These are phyloP conservation scores for Metopia argyrocephala DNA, from an alignment of 2,888 invertebrate genomes.

Conservation along the genomic window DNA sequence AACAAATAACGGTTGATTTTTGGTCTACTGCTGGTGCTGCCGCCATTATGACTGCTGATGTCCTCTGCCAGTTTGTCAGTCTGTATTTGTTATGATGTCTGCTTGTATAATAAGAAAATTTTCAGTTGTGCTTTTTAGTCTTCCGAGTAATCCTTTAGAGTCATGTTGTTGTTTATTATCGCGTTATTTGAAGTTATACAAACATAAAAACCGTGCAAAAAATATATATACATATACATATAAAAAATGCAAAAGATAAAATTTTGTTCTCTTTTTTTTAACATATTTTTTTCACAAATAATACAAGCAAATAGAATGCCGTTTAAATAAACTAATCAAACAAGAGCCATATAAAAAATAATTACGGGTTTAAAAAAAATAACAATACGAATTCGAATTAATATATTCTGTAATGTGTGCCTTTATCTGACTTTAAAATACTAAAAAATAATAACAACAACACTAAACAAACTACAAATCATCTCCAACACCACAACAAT, in stretches of 20 bases:
- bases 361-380: slow-evolving; percentile 8
- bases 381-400: too few relatives aligned
- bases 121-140: slow-evolving; percentile 68
- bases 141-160: slow-evolving; percentile 75
- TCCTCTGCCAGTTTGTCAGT: neutral
- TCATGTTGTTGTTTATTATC: slow-evolving; percentile 70
- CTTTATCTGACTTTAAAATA: slow-evolving; percentile 49
- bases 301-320: neutral
- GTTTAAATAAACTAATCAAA: neutral
- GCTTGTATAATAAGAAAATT: slow-evolving; percentile 57
- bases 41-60: neutral
- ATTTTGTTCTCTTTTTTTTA: neutral
- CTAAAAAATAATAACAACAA: neutral
- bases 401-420: slow-evolving; percentile 57
- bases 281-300: neutral
- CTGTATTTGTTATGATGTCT: slow-evolving; percentile 14
- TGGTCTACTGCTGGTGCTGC: neutral
- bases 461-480: slow-evolving; percentile 11
- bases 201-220: slow-evolving; percentile 56
- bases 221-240: neutral
- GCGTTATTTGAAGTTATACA: slow-evolving; percentile 65
- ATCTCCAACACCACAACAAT: slow-evolving; percentile 18
- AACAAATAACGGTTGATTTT: neutral
- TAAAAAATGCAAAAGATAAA: slow-evolving; percentile 18
- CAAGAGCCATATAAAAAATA: neutral